Evolutionary conservation across 1,140 invertebrate species (phyloP).

Genomic region (Heliconius nattereri): DNA sequence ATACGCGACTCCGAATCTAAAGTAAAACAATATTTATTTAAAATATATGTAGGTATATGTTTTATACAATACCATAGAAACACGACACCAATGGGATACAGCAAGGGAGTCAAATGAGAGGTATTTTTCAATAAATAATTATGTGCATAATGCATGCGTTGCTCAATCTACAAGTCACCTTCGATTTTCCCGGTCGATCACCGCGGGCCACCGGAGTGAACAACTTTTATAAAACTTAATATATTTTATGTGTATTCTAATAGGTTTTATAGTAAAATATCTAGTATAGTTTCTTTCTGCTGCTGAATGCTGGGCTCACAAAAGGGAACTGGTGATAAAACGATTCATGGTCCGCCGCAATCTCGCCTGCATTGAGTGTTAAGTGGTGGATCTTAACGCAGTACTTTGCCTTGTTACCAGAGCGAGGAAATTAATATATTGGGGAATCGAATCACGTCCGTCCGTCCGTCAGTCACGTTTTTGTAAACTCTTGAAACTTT

Average conservation of each 20-base stretch:
- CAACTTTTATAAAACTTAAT: background rate
- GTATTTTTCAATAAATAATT: conserved; percentile 10
- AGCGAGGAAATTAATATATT: no score
- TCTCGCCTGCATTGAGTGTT: no score
- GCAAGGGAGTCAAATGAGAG: conserved; percentile 3
- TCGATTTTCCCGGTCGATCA: conserved; percentile 56
- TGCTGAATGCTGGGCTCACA: no score
- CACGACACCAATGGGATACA: conserved; percentile 20
- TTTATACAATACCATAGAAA: conserved; percentile 12
- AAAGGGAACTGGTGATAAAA: no score
- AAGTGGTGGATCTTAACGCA: no score
- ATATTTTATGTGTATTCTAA: background rate
- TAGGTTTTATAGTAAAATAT: background rate
- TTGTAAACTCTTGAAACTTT: no score
- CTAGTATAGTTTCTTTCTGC: background rate
- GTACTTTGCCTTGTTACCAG: no score
- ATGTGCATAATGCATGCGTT: conserved; percentile 46
- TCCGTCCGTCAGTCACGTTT: no score
- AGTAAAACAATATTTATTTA: background rate
- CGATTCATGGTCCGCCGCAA: no score
- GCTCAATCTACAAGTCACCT: conserved; percentile 58
- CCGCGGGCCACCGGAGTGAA: conserved; percentile 21
- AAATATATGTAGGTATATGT: background rate
- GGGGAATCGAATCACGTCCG: no score
- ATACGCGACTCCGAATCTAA: background rate